Evolutionary conservation across 2,113 vertebrate species (phyloP).

Genomic region (Coregonus clupeaformis): DNA sequence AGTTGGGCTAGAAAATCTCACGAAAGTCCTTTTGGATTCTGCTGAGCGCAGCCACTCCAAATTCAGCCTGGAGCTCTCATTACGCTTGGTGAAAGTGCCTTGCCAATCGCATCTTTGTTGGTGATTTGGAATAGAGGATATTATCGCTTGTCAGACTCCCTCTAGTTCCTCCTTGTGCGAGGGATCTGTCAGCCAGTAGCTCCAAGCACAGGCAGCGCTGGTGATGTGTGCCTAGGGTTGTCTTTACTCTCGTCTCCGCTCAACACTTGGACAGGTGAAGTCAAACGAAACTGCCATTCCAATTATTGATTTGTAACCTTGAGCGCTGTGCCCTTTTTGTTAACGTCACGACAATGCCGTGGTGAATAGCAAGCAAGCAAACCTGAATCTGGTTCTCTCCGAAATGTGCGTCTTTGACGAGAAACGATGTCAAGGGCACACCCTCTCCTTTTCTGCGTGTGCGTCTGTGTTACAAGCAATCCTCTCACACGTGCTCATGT

Average conservation of each 20-base stretch:
- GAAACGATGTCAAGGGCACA: slow-evolving; percentile 73
- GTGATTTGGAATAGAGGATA: not conserved
- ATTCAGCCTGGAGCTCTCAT: slow-evolving; percentile 35
- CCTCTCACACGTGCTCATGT: slow-evolving; percentile 3
- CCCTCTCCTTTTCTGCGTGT: slow-evolving; percentile 9
- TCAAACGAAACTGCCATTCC: slow-evolving; percentile 44
- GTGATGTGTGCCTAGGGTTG: not conserved
- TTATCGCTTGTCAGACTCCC: slow-evolving; percentile 17
- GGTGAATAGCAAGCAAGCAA: not conserved
- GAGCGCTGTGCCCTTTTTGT: slow-evolving; percentile 8
- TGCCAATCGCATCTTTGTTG: not conserved
- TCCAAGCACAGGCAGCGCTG: slow-evolving; percentile 6
- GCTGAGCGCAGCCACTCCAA: slow-evolving; percentile 38
- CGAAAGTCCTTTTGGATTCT: slow-evolving; percentile 1
- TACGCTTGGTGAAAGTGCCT: slow-evolving; percentile 19
- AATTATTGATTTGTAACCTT: slow-evolving; percentile 38
- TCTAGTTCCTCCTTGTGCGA: not conserved
- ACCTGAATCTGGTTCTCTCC: slow-evolving; percentile 33
- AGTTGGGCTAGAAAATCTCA: slow-evolving; percentile 38
- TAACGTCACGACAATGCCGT: not conserved
- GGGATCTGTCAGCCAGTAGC: slow-evolving; percentile 3
- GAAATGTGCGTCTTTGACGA: slow-evolving; percentile 73
- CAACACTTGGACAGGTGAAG: slow-evolving; percentile 22
- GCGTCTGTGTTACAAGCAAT: not conserved
- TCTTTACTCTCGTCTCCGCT: slow-evolving; percentile 7